Percentiles rank a stretch among this genome's conserved stretches.
These are phyloP conservation scores for Nothoprocta pentlandii DNA, from an alignment of 2,113 vertebrate species.

Conservation along the genomic window DNA sequence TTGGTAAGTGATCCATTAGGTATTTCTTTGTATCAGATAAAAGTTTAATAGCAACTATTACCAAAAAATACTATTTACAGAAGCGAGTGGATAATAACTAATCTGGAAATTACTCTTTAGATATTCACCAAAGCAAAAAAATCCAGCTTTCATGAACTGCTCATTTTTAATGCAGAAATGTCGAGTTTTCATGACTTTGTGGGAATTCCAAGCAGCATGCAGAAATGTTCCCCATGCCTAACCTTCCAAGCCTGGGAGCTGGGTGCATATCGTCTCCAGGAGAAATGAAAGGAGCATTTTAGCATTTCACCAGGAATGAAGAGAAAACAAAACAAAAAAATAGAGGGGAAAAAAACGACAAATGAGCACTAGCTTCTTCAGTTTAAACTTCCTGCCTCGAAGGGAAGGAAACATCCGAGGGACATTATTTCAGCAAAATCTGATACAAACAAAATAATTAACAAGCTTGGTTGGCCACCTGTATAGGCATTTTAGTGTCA, in stretches of 20 bases:
- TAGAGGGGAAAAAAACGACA: neutral
- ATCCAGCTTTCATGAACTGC: neutral
- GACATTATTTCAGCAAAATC: slow-evolving; percentile 46
- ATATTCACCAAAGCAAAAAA: neutral
- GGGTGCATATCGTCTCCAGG: neutral
- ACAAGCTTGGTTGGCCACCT: slow-evolving; percentile 44
- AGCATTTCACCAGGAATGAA: neutral
- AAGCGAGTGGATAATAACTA: neutral
- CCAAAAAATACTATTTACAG: neutral
- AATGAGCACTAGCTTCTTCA: neutral
- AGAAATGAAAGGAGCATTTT: neutral
- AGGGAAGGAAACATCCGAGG: slow-evolving; percentile 53
- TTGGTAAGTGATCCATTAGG: neutral
- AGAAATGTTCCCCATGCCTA: neutral
- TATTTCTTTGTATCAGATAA: neutral
- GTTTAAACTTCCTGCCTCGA: slow-evolving; percentile 48
- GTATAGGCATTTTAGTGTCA: neutral
- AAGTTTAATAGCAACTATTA: neutral
- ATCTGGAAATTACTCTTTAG: neutral
- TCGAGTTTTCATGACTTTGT: neutral
- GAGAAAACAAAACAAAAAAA: neutral
- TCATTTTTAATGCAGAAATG: neutral
- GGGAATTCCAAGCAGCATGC: neutral
- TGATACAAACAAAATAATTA: slow-evolving; percentile 61
- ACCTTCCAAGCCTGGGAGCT: neutral